Conservation (phyloP, 2,113 vertebrate species). For the Lagopus leucura region DNA sequence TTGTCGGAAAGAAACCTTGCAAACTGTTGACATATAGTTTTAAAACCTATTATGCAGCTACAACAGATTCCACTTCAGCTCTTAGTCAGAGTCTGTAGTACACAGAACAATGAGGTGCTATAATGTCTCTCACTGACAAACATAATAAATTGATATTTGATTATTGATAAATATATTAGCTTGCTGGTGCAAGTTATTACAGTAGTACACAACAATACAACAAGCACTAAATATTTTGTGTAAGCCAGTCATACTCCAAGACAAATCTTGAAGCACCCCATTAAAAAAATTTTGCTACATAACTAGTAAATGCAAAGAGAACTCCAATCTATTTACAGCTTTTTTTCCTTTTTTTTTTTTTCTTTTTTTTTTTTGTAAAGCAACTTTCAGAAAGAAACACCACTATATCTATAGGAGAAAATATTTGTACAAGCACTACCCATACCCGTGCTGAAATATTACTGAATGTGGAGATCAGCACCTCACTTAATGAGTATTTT, state of each 20-base stretch:
- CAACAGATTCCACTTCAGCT: neutral
- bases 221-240: neutral
- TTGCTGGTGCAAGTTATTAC: neutral
- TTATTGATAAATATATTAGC: neutral
- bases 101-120: neutral
- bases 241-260: neutral
- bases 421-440: neutral
- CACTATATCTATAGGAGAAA: neutral
- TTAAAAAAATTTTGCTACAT: neutral
- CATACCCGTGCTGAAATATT: neutral
- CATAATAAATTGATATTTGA: neutral
- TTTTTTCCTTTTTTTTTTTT: neutral
- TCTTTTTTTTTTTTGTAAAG: neutral
- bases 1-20: neutral
- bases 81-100: neutral
- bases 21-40: neutral
- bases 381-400: neutral
- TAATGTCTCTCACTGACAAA: neutral
- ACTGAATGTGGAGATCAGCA: conserved; percentile 24
- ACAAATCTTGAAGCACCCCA: neutral
- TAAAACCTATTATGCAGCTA: neutral
- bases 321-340: neutral
- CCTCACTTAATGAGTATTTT: conserved; percentile 39
- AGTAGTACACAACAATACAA: neutral
- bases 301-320: neutral